A percentile compares a stretch with the other conserved stretches of the same genome.
Evolutionary conservation across 2,888 invertebrate species (phyloP).

Genomic region (Galerucella calmariensis): DNA sequence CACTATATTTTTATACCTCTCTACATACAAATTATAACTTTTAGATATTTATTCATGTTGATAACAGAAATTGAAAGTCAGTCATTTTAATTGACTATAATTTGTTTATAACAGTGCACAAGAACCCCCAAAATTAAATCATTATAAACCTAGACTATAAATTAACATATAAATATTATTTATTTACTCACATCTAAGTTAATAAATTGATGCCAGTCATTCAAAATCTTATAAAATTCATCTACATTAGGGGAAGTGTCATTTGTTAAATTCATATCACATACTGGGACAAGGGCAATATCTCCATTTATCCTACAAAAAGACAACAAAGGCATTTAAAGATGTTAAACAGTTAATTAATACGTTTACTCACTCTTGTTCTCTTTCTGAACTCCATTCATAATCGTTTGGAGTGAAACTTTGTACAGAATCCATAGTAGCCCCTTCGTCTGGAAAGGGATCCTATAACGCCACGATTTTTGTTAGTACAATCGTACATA

Average conservation of each 20-base stretch:
- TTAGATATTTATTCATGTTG: too few species aligned
- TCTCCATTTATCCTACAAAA: conserved; percentile 62
- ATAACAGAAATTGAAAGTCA: too few species aligned
- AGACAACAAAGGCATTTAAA: conserved; percentile 15
- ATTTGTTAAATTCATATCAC: conserved; percentile 47
- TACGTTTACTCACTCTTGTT: conserved; percentile 61
- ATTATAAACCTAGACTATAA: too few species aligned
- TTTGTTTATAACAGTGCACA: too few species aligned
- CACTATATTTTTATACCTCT: background rate
- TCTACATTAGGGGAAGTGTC: conserved; percentile 61
- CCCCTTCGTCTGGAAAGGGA: conserved; percentile 41
- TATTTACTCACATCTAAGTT: conserved; percentile 62
- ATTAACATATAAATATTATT: background rate
- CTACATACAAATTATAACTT: background rate
- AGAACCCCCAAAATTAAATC: too few species aligned
- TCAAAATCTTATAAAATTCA: conserved; percentile 67
- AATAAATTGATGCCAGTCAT: conserved; percentile 67
- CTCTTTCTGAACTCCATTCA: conserved; percentile 52
- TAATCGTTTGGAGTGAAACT: conserved; percentile 39
- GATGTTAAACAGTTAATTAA: background rate
- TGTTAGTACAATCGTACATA: conserved; percentile 25
- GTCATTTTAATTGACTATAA: too few species aligned
- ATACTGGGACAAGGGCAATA: conserved; percentile 62
- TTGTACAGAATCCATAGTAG: conserved; percentile 37
- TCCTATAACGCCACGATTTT: conserved; percentile 38